Evolutionary conservation across 2,797 vertebrate genomes (phyloP), one percentile per base, ranked within the genome.

Genomic region (Aplochiton taeniatus): DNA sequence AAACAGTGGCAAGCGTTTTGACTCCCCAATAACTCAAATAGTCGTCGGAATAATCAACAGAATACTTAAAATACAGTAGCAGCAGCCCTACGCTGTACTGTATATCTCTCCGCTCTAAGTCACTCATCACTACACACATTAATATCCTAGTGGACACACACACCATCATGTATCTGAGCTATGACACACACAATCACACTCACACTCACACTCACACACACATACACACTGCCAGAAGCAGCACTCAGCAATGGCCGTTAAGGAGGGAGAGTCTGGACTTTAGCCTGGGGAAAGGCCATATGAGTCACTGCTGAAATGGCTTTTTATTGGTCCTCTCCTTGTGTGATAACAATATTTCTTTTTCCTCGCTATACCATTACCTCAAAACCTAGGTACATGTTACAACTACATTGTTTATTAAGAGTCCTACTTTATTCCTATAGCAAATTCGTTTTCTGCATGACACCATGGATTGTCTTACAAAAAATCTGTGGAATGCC

Each of bases 251-350:
- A 13, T 71, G 44, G 31, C 55, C 66, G 53, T 44, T 65, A 74
- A 76, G 69, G 59, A 73, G 61, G 66, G 48, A 20, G 51, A 11
- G n/a, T 46, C 59, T 78, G 67, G 64, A 78, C 60, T 65, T 59
- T 58, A 66, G 65, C 54, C 72, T 70, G 20, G 60, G 64, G 76
- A 63, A 78, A 72, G 48, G 63, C 53, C 71, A 68, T 53, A 62
- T 76, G 66, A 80, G 63, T 77, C 65, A 66, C 48, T 65, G 71
- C 50, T 46, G 61, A 74, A 12, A 43, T 14, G 43, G 17, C 11
- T 17, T 45, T 11, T 58, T n/a, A 58, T 46, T 58, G 57, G 57
- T 58, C 20, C 57, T 17, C 31, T 31, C 31, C 31, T 17, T 5
- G 52, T 8, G 44, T n/a, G 3, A 9, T 12, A 13, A 56, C 42